phyloP scores from a whole-genome alignment of 2,797 vertebrate genomes.

The Falco concolor region DNA sequence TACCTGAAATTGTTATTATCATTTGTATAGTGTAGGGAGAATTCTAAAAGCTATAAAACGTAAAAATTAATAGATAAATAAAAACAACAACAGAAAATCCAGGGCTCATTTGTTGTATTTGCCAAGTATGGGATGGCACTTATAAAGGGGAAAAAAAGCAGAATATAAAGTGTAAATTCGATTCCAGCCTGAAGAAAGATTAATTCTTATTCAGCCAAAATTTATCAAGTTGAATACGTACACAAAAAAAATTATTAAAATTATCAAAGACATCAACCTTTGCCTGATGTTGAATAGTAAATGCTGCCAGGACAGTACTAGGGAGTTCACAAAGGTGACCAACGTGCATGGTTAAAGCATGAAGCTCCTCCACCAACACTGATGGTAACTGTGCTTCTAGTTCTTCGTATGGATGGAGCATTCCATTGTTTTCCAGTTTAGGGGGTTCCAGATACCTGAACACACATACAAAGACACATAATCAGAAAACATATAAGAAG shows the following conservation, averaged over 20 bases:
- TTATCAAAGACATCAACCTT: constrained; percentile 77
- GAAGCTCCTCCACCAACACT: constrained; percentile 85
- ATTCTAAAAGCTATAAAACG: background rate
- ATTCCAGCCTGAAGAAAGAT: background rate
- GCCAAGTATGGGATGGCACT: background rate
- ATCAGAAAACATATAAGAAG: background rate
- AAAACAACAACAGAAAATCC: background rate
- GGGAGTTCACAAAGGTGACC: constrained; percentile 86
- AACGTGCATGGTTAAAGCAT: constrained; percentile 81
- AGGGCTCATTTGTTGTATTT: background rate
- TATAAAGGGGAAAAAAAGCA: background rate
- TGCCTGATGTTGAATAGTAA: constrained; percentile 85
- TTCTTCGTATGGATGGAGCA: constrained; percentile 79
- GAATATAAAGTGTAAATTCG: background rate
- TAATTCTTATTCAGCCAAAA: background rate
- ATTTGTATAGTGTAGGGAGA: background rate
- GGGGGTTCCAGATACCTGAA: constrained; percentile 75
- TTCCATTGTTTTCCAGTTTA: constrained; percentile 36
- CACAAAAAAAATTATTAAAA: background rate
- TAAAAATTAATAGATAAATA: background rate
- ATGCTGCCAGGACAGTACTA: constrained; percentile 78
- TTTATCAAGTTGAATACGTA: background rate
- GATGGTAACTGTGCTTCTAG: constrained; percentile 85
- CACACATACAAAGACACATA: background rate
- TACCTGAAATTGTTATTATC: background rate